Evolutionary conservation across 2,888 invertebrate genomes (phyloP), one percentile per base, ranked within the genome.

Genomic region (Nowickia ferox): DNA sequence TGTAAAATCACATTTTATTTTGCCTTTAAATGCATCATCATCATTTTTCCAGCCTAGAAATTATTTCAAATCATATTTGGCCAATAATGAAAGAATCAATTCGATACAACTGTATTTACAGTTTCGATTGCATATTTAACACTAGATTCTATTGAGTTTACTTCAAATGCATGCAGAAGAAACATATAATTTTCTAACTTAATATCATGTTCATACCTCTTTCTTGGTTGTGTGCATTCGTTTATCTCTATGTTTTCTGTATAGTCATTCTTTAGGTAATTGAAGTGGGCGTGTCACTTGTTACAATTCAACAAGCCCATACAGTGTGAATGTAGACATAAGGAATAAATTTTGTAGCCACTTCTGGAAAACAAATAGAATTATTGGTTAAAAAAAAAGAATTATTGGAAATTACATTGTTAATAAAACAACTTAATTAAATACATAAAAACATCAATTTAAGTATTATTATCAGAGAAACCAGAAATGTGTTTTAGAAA

Each of bases 241-340:
- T 30, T 6, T 30, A 30, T 17, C 9, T 5, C 9, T 40, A n/a
- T 38, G 1, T 61, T 51, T 42, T 30, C 57, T 55, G 17, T 55
- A 11, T 30, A 40, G 48, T 51, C 19, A 40, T 55, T 46, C 30
- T 46, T 11, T 6, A 17, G 17, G 78, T 63, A 82, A 82, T 78
- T 82, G 81, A 69, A 69, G 74, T 75, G 85, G 82, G 82, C 82
- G 82, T 86, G 55, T 57, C 48, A 65, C 15, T 53, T 51, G 65
- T 83, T 72, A 55, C 44, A 66, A 79, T 55, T 79, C 40, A 13
- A 30, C 44, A 44, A 53, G 30, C 22, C 30, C 63, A 44, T 38
- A 55, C 48, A 57, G 63, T 81, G 42, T 66, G 51, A 74, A 74
- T 66, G n/a, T 17, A 59, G 11, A 76, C 40, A 71, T 76, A 55